Evolutionary conservation across 1,140 invertebrate genomes (phyloP), one percentile per base, ranked within the genome.

Genomic region (Lethrus apterus): DNA sequence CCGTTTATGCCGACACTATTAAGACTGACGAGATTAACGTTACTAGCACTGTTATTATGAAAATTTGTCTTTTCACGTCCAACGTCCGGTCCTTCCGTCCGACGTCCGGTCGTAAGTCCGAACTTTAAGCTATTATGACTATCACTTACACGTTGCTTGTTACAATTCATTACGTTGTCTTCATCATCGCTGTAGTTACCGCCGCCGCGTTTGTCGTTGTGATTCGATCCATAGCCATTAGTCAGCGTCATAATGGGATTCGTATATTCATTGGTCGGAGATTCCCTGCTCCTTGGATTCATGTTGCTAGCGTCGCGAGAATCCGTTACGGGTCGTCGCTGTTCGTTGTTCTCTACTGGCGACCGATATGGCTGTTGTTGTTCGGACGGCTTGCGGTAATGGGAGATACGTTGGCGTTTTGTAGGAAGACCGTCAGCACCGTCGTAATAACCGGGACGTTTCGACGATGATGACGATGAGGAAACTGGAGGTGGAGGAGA

Each of bases 341-440:
- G 63, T 42, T 56, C 59, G 38, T 61, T 61, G 41, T 58, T 64
- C 34, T 64, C 60, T 11, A 55, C 50, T 18, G 48, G 54, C 10
- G 54, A 49, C 17, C 55, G 65, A 42, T 44, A 53, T 15, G 29
- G 42, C 9, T 35, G 20, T 18, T 44, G 43, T 46, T 50, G 49
- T 35, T 50, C 48, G 32, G 71, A 68, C 2, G 75, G 71, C 51
- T 78, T 81, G 29, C 73, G 75, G 59, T 80, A 86, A 65, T 89
- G 86, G 21, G 86, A 88, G 60, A 91, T 86, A 53, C 88, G 78
- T 60, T 79, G 81, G 63, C 81, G 83, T 71, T 92, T 92, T 18
- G 78, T 75, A 15, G 78, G 77, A 8, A 83, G 65, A 21, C 79
- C 80, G 52, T 81, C 78, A 18, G 67, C 70, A 24, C 72, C 72